phyloP scores from a whole-genome alignment of 2,797 vertebrate species.

The Oophaga sylvatica region DNA sequence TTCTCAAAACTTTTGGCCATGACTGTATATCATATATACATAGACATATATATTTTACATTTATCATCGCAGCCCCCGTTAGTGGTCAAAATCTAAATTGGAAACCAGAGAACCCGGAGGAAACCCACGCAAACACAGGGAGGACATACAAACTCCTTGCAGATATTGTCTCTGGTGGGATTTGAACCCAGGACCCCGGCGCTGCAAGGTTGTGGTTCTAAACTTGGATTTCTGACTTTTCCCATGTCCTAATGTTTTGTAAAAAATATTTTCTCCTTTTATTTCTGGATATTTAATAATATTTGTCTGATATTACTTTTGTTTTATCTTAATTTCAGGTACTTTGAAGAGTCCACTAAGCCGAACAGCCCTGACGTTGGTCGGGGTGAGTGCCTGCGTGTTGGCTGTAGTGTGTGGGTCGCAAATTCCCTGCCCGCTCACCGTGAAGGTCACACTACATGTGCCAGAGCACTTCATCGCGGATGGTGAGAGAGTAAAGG shows the following conservation, averaged over 20 bases:
- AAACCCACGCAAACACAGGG: too few relatives aligned
- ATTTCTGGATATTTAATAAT: too few relatives aligned
- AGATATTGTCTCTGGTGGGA: too few relatives aligned
- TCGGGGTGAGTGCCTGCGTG: slow-evolving; percentile 93
- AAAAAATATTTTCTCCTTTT: background rate
- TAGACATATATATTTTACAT: too few relatives aligned
- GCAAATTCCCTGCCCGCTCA: slow-evolving; percentile 92
- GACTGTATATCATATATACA: too few relatives aligned
- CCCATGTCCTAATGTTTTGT: background rate
- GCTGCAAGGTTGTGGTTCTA: too few relatives aligned
- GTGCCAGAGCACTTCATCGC: slow-evolving; percentile 98
- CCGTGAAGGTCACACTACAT: slow-evolving; percentile 95
- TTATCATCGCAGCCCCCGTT: too few relatives aligned
- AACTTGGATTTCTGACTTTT: background rate
- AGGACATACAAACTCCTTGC: too few relatives aligned
- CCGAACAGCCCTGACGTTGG: slow-evolving; percentile 92
- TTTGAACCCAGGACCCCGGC: too few relatives aligned
- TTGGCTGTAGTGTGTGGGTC: slow-evolving; percentile 93
- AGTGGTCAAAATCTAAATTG: too few relatives aligned
- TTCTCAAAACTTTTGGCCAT: too few relatives aligned
- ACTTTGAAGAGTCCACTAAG: slow-evolving; percentile 91
- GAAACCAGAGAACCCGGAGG: too few relatives aligned
- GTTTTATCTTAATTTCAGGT: slow-evolving; percentile 74
- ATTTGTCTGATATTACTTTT: background rate
- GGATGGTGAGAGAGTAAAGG: slow-evolving; percentile 83